Evolutionary conservation across 2,888 invertebrate species (phyloP), one percentile per base, ranked within the genome.

Genomic region (Leucoptera coffeella): DNA sequence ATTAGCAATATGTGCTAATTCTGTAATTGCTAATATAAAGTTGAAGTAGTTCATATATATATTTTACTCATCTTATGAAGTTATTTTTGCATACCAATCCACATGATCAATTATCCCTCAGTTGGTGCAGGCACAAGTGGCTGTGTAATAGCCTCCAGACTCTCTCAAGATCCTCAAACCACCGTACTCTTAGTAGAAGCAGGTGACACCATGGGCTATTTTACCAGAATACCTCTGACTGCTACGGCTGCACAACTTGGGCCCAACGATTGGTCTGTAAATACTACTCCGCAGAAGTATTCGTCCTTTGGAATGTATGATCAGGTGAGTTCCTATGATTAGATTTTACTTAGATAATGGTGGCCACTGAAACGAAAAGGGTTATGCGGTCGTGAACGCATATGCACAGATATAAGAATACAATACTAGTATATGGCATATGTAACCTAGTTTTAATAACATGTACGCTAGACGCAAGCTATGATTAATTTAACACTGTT

Each of bases 81-180:
- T n/a, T n/a, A n/a, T n/a, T n/a, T n/a, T n/a, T n/a, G n/a, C n/a
- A n/a, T n/a, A n/a, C n/a, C n/a, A n/a, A n/a, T n/a, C n/a, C n/a
- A n/a, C n/a, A n/a, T n/a, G n/a, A n/a, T n/a, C n/a, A n/a, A n/a
- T n/a, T n/a, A n/a, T n/a, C n/a, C n/a, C n/a, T n/a, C 24, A 83
- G 85, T 85, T 26, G 85, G 85, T 2, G 83, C 78, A 2, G 85
- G 85, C 1, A 82, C 84, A 14, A 72, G 80, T 1, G 85, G 85
- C 6, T 82, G 81, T 37, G 82, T 83, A 1, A 47, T 85, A 5
- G 81, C 84, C 1, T 67, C 80, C 1, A 60, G 78, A 2, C 64
- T 85, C 10, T 71, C 78, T 4, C 77, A 77, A 38, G 62, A 76
- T 33, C 50, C 59, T 2, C 62, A 67, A 25, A 51, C 55, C 3